Evolutionary conservation across 2,113 vertebrate species (phyloP).

Genomic region (Malurus melanocephalus): DNA sequence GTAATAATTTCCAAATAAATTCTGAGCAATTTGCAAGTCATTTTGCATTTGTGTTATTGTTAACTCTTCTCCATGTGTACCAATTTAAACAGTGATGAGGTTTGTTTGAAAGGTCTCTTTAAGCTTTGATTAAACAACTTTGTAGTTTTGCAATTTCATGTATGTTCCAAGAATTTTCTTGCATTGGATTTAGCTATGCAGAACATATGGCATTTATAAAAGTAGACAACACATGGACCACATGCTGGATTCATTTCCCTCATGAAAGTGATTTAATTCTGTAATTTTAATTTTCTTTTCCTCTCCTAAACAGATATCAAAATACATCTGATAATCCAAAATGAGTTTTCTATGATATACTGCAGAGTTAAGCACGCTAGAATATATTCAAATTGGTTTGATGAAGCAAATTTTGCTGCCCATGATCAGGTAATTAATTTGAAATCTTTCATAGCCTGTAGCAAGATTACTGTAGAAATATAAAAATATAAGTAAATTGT

Average conservation of each 20-base stretch:
- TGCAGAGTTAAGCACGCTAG: slow-evolving; percentile 75
- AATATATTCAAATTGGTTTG: slow-evolving; percentile 68
- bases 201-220: slow-evolving; percentile 58
- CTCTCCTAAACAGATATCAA: slow-evolving; percentile 55
- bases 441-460: slow-evolving; percentile 82
- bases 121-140: slow-evolving; percentile 49
- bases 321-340: slow-evolving; percentile 61
- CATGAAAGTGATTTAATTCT: slow-evolving; percentile 55
- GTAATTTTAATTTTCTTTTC: slow-evolving; percentile 61
- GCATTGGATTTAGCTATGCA: slow-evolving; percentile 20
- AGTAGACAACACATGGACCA: slow-evolving; percentile 50
- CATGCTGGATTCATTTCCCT: slow-evolving; percentile 62
- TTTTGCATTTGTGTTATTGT: slow-evolving; percentile 1
- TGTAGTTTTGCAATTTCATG: slow-evolving; percentile 35
- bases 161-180: slow-evolving; percentile 33
- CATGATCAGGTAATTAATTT: slow-evolving; percentile 75
- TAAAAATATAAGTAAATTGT: slow-evolving; percentile 73
- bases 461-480: slow-evolving; percentile 80
- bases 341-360: slow-evolving; percentile 78
- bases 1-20: slow-evolving; percentile 38
- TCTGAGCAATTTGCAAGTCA: slow-evolving; percentile 18
- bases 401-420: slow-evolving; percentile 73
- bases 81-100: slow-evolving; percentile 37
- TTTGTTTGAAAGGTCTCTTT: slow-evolving; percentile 51
- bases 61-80: slow-evolving; percentile 21